Evolutionary conservation across 2,888 invertebrate species (phyloP), one percentile per base, ranked within the genome.

Genomic region (Pemphredon lugubris): DNA sequence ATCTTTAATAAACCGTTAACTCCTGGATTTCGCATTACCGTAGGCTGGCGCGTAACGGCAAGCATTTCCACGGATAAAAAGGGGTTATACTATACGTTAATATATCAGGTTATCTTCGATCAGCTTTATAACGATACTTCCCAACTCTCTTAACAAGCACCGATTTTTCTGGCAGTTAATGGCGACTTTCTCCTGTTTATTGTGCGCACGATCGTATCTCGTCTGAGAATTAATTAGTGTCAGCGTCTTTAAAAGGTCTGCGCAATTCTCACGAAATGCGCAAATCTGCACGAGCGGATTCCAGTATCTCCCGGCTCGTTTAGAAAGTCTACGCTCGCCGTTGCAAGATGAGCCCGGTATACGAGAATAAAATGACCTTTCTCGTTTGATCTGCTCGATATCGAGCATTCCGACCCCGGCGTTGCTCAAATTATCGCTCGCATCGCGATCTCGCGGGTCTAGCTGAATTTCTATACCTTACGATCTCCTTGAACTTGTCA

Each of bases 171-270:
- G 74, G 44, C 77, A 67, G 67, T 63, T 79, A 79, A 79, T 79
- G 72, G 75, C 79, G 77, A 79, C 79, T 79, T 79, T 79, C 79
- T 79, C 79, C 70, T 61, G 80, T 80, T 76, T 76, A 72, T 80
- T 78, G 74, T 75, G 72, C 50, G 68, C 77, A 39, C 76, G 80
- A 79, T 80, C 72, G 67, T 80, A 80, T 80, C 80, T 71, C 75
- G 68, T 30, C 57, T 59, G 75, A 65, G 77, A 79, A 80, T 80
- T 80, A 80, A 80, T 80, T 80, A 80, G 77, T 65, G 79, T 80
- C 79, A 80, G 79, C 65, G 58, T 73, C 69, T 73, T 73, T 75
- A 71, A 77, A 72, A 69, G 73, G 73, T 68, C 75, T 47, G 77
- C 69, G 74, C 71, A 61, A 79, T 80, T 80, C 79, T 79, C 79